Conservation (phyloP, 2,113 vertebrate species). For the Lonchura striata region DNA sequence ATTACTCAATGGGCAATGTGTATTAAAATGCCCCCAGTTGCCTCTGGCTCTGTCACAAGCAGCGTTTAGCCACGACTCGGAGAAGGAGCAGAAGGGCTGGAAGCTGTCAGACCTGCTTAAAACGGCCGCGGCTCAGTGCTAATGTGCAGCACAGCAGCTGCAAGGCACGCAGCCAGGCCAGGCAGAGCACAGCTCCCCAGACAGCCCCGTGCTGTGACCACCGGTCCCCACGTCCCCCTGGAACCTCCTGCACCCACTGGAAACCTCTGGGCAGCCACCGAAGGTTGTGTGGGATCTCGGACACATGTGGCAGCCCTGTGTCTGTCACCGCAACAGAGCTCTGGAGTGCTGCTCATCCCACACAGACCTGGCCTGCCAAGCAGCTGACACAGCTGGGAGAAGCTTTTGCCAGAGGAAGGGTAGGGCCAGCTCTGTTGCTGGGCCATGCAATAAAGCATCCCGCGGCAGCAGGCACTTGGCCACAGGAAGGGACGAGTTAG, state of each 20-base stretch:
- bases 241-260: not conserved
- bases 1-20: not conserved
- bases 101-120: slow-evolving; percentile 10
- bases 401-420: not conserved
- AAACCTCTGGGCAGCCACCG: not conserved
- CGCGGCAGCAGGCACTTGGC: not conserved
- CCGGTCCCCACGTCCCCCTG: rapidly evolving
- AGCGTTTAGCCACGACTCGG: not conserved
- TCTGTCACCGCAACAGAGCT: not conserved
- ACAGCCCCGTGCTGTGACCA: not conserved
- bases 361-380: not conserved
- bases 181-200: not conserved
- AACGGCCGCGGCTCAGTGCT: not conserved
- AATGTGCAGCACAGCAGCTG: not conserved
- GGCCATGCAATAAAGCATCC: not conserved
- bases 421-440: not conserved
- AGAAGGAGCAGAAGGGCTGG: slow-evolving; percentile 30
- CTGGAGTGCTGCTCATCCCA: not conserved
- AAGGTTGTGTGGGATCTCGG: not conserved
- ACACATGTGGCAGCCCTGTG: not conserved
- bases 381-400: not conserved
- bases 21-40: not conserved
- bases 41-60: not conserved
- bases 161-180: not conserved
- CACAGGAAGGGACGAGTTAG: not conserved